Base-by-base conservation (phyloP, 2,888 invertebrate genomes). In the Noctua janthe region DNA sequence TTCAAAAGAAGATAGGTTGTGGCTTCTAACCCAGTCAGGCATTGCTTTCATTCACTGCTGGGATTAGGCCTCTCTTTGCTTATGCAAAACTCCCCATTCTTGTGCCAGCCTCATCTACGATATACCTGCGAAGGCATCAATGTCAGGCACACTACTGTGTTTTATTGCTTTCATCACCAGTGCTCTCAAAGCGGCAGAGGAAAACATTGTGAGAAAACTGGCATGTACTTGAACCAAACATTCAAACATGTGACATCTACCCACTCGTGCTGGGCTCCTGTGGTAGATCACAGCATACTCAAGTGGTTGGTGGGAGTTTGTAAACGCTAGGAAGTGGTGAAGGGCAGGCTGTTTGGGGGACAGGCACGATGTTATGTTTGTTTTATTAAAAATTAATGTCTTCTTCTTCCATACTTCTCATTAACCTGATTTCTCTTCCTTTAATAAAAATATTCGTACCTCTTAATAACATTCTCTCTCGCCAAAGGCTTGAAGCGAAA, bases 401-500 rank as follows among this genome's bases (percentile, higher is more conserved):
- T 29, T 29, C 1, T 62, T 29, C 29, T n/a, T 17, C 2, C 64
- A 35, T 35, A 10, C 20, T 10, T 20, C 4, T 35, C 64, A 20
- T 35, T 35, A 35, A 62, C 29, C 56, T 64, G 17, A 6, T 62
- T 29, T 29, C 5, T 29, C 62, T 6, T 6, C 2, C 1, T 62
- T 29, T 17, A 47, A 35, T 64, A 77, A 43, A 43, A 47, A 66
- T 11, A 43, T 1, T 54, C 23, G 74, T 74, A 97, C 97, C 97
- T 97, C 90, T 97, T 97, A 62, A 97, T 96, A 85, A 98, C 97
- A 96, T 98, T 98, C 1, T 97, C 97, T 89, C 98, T 98, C 76
- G 98, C 98, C 29, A 99, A 97, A 0, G 99, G 98, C 94, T 99
- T 99, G 94, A 99, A 99, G 64, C 99, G 97, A 93, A 99, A 99